Conservation (phyloP, 2,113 vertebrate species). For the Eulemur rufifrons region DNA sequence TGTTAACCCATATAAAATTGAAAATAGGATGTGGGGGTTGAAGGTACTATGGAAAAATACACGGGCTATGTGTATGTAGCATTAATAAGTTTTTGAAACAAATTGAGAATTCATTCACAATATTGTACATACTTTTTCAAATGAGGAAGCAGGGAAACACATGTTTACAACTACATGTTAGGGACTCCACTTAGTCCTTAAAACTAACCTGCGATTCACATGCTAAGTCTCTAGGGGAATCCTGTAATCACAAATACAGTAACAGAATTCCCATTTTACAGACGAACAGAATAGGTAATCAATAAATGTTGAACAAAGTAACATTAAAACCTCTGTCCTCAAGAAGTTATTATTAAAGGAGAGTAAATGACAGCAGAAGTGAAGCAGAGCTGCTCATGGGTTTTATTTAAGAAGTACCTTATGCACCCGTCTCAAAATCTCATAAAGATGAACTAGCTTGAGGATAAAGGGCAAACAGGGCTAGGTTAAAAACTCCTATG, state of each 20-base stretch:
- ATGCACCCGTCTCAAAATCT: neutral
- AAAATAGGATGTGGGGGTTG: neutral
- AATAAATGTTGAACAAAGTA: neutral
- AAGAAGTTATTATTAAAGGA: slow-evolving; percentile 1
- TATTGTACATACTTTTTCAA: neutral
- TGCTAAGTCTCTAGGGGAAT: neutral
- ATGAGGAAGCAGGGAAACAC: neutral
- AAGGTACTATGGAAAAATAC: neutral
- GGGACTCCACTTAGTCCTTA: neutral
- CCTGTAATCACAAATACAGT: neutral
- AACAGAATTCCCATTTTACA: slow-evolving; percentile 5
- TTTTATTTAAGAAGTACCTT: neutral
- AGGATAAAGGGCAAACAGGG: neutral
- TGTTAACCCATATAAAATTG: neutral
- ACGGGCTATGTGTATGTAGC: neutral
- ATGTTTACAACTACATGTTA: neutral
- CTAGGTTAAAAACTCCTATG: neutral
- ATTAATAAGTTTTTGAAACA: neutral
- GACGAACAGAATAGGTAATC: neutral
- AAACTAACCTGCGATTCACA: neutral
- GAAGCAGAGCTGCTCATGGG: neutral
- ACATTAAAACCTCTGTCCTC: neutral
- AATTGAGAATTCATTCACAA: neutral
- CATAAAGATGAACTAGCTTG: neutral
- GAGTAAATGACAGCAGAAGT: neutral